phyloP scores from a whole-genome alignment of 2,888 invertebrate species.

The Netelia inedita region DNA sequence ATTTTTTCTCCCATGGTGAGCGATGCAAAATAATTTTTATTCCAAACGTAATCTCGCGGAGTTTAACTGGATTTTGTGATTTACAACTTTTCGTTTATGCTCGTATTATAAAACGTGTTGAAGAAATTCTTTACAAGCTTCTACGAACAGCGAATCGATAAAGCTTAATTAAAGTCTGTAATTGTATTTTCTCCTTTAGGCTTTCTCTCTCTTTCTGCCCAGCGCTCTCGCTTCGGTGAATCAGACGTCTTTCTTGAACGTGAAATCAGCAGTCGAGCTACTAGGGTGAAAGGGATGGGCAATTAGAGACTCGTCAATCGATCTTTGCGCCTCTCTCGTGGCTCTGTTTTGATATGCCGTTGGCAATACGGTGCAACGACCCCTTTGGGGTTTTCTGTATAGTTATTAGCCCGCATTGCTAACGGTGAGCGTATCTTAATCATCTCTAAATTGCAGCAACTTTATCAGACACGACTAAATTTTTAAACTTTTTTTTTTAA shows the following conservation, averaged over 20 bases:
- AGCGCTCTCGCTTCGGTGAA: neutral
- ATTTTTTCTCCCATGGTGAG: neutral
- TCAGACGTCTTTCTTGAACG: constrained; percentile 47
- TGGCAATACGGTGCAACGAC: constrained; percentile 53
- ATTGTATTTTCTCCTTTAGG: constrained; percentile 54
- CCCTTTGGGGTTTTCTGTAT: neutral
- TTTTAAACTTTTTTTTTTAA: constrained; percentile 4
- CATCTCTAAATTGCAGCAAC: neutral
- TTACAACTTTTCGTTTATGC: neutral
- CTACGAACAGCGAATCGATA: constrained; percentile 38
- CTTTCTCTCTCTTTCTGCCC: neutral
- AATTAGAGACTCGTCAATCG: constrained; percentile 54
- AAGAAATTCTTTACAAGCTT: constrained; percentile 18
- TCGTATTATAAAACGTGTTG: neutral
- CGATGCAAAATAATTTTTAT: neutral
- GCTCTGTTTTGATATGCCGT: constrained; percentile 25
- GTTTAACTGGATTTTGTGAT: neutral
- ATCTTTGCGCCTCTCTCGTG: constrained; percentile 35
- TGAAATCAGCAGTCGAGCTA: constrained; percentile 17
- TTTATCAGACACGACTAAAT: neutral
- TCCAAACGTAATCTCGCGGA: neutral
- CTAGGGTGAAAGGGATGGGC: neutral
- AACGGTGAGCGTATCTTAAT: constrained; percentile 8
- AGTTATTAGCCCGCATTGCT: constrained; percentile 5
- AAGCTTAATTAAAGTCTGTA: constrained; percentile 63